Conservation (phyloP, 1,140 invertebrate genomes). For the Spodoptera frugiperda region DNA sequence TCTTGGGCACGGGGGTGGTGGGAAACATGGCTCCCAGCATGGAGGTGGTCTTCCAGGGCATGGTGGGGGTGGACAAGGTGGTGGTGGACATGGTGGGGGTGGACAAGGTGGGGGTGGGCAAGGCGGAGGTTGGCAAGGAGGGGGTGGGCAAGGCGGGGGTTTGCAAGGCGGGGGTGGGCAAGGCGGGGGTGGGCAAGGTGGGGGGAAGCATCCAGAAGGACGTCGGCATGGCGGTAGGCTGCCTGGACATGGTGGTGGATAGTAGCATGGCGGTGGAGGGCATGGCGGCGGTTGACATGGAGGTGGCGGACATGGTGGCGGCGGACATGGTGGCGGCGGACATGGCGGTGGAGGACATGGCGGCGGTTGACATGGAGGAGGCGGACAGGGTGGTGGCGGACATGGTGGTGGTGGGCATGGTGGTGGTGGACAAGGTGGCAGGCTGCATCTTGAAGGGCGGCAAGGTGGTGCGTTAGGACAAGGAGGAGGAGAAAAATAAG, state of each 20-base stretch:
- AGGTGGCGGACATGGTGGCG: not conserved
- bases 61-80: not conserved
- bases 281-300: not conserved
- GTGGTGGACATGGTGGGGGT: not conserved
- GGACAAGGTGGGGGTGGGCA: not conserved
- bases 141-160: not conserved
- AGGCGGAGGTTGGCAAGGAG: not conserved
- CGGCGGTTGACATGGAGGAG: not conserved
- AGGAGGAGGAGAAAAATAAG: too few relatives aligned
- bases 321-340: not conserved
- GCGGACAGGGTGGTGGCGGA: slow-evolving; percentile 42
- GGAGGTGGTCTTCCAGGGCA: not conserved
- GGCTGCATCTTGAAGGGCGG: not conserved
- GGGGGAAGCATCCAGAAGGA: not conserved
- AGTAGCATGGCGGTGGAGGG: slow-evolving; percentile 1
- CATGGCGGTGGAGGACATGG: not conserved
- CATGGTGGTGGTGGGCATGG: not conserved
- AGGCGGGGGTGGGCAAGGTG: not conserved
- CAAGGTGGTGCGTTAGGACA: not conserved
- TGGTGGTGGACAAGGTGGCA: not conserved
- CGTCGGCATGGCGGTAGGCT: not conserved
- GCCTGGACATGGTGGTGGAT: not conserved
- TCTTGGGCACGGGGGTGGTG: not conserved
- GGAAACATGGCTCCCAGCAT: not conserved
- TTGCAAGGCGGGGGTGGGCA: not conserved